These are phyloP conservation scores for Rambutsinella grinnellia DNA, from an alignment of 2,888 invertebrate species.

Conservation along the genomic window DNA sequence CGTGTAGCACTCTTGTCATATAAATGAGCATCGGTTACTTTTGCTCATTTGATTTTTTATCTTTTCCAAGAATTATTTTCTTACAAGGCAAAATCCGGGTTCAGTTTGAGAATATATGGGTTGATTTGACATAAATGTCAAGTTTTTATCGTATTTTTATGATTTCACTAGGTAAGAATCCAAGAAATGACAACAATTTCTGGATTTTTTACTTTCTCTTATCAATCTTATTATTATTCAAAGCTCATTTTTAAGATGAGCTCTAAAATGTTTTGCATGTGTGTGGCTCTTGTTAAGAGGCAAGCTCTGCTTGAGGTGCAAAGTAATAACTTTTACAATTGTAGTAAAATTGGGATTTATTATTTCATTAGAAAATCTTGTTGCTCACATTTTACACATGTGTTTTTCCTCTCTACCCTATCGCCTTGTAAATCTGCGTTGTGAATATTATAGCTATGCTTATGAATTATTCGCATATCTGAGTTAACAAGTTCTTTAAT, in stretches of 20 bases:
- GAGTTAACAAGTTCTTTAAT: too few species aligned
- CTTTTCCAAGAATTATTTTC: neutral
- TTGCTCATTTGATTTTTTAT: too few species aligned
- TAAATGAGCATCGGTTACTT: too few species aligned
- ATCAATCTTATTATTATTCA: neutral
- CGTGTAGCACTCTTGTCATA: too few species aligned
- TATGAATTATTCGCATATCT: too few species aligned
- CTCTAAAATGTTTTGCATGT: neutral
- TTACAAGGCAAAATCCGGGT: constrained; percentile 17
- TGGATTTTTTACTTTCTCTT: neutral
- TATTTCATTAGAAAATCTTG: constrained; percentile 3
- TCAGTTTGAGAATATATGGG: neutral
- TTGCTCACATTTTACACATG: neutral
- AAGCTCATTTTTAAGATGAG: too few species aligned
- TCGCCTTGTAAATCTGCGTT: too few species aligned
- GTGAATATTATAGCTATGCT: too few species aligned
- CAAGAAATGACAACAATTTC: neutral
- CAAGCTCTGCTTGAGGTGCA: neutral
- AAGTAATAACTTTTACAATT: neutral
- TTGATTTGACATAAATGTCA: constrained; percentile 15
- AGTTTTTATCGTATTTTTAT: constrained; percentile 13
- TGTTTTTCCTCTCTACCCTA: too few species aligned
- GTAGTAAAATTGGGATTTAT: neutral
- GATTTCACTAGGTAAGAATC: neutral
- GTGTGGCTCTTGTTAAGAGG: neutral